A percentile compares a stretch with the other conserved stretches of the same genome.
Conservation (phyloP, 2,888 invertebrate genomes). For the Tipula vernalis region DNA sequence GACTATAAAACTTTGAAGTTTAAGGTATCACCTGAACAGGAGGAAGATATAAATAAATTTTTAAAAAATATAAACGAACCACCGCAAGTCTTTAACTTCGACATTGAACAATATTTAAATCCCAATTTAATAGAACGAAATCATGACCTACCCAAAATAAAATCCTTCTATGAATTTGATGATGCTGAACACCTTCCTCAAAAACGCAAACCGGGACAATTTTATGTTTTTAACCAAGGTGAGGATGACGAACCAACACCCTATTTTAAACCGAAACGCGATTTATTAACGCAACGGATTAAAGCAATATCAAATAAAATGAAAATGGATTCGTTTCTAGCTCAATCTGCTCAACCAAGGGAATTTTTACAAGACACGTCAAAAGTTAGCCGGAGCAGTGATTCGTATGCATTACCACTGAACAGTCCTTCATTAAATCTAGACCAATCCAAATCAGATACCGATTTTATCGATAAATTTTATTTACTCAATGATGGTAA, state of each 20-base stretch:
- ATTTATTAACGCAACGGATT: slow-evolving; percentile 5
- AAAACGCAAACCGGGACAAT: not conserved
- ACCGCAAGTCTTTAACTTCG: slow-evolving; percentile 21
- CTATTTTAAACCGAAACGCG: not conserved
- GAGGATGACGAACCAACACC: not conserved
- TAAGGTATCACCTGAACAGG: slow-evolving; percentile 18
- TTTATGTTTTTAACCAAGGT: not conserved
- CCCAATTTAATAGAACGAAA: slow-evolving; percentile 10
- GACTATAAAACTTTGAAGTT: slow-evolving; percentile 19
- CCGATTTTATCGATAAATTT: slow-evolving; percentile 19
- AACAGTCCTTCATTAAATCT: not conserved
- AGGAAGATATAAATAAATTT: slow-evolving; percentile 20
- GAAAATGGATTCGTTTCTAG: not conserved
- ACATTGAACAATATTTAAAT: slow-evolving; percentile 19
- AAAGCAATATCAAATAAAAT: slow-evolving; percentile 7
- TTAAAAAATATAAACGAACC: slow-evolving; percentile 19
- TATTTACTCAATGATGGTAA: slow-evolving; percentile 19
- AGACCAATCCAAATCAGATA: slow-evolving; percentile 10
- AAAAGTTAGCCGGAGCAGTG: not conserved
- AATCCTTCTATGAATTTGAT: not conserved
- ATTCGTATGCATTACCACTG: not conserved
- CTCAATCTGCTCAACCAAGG: not conserved
- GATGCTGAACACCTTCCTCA: not conserved
- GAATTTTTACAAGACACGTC: not conserved
- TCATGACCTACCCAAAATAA: not conserved